phyloP scores from a whole-genome alignment of 2,113 vertebrate genomes.

The Vulpes lagopus region DNA sequence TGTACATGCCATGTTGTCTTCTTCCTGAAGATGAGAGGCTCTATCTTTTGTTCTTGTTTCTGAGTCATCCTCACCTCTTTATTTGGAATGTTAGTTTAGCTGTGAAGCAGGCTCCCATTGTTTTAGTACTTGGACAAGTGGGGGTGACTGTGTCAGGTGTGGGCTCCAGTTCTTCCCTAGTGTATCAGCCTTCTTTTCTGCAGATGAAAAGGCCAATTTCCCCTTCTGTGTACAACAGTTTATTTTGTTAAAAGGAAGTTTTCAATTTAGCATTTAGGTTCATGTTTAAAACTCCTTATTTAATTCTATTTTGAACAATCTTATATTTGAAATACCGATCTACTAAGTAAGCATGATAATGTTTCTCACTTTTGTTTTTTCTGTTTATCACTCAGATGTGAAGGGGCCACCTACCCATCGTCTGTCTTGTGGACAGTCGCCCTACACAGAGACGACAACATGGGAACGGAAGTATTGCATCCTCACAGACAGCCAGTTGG shows the following conservation, averaged over 20 bases:
- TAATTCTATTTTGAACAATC: conserved; percentile 20
- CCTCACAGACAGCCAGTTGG: conserved; percentile 96
- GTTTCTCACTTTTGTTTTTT: background rate
- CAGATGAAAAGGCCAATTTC: background rate
- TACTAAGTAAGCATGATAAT: background rate
- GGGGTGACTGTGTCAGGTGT: background rate
- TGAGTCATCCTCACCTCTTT: background rate
- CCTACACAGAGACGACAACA: conserved; percentile 90
- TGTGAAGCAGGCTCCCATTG: background rate
- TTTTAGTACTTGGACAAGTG: background rate
- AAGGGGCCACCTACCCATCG: conserved; percentile 95
- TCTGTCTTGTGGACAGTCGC: conserved; percentile 96
- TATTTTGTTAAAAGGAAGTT: conserved; percentile 35
- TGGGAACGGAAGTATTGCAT: conserved; percentile 97
- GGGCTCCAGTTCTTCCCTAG: background rate
- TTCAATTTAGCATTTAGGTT: conserved; percentile 49
- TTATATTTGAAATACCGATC: background rate
- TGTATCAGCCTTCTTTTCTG: background rate
- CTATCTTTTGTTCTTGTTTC: background rate
- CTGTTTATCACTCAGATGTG: conserved; percentile 89
- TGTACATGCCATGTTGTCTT: background rate
- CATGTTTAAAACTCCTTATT: background rate
- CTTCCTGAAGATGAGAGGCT: background rate
- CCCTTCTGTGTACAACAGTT: background rate
- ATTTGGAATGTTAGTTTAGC: conserved; percentile 25